Evolutionary conservation across 2,113 vertebrate species (phyloP).

Genomic region (Percopsis transmontana): DNA sequence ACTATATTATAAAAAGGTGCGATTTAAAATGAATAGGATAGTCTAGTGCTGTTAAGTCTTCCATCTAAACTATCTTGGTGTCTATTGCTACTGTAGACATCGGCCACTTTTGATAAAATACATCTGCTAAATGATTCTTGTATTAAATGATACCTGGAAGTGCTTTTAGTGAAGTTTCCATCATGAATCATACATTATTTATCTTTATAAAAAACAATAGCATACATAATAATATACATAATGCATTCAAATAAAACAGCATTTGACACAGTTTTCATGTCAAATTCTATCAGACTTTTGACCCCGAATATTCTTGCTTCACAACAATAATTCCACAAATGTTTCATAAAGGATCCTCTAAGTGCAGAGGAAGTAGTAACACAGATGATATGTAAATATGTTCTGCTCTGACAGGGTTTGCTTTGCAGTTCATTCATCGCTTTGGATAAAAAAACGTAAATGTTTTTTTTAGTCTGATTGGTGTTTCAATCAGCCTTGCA

Average conservation of each 20-base stretch:
- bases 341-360: background rate
- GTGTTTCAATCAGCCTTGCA: background rate
- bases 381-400: conserved; percentile 14
- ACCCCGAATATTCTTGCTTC: background rate
- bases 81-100: no score
- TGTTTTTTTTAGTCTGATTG: background rate
- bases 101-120: no score
- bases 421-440: no score
- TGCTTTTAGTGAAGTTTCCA: no score
- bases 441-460: no score
- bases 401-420: background rate
- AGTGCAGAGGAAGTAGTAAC: conserved; percentile 8
- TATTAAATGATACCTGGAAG: no score
- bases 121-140: no score
- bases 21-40: no score
- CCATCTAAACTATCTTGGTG: no score
- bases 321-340: no score
- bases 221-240: background rate
- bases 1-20: no score
- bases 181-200: background rate
- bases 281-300: conserved; percentile 13
- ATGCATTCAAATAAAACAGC: background rate
- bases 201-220: conserved; percentile 1
- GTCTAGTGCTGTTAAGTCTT: no score
- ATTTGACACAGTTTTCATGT: background rate